These are phyloP conservation scores for Otis tarda DNA, from an alignment of 2,113 vertebrate genomes.

Conservation along the genomic window DNA sequence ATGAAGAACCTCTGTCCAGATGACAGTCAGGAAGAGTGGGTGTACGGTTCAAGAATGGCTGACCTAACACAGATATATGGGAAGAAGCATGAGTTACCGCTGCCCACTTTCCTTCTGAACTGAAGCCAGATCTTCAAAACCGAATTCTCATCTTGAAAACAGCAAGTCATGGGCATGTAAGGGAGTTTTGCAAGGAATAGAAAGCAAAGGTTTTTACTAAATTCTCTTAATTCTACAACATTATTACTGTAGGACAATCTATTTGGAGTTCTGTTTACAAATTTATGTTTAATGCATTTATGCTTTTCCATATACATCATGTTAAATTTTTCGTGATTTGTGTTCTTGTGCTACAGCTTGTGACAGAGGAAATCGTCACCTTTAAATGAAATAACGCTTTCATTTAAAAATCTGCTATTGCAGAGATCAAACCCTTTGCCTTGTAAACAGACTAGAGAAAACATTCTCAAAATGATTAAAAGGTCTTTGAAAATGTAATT, in stretches of 20 bases:
- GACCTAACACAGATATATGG: neutral
- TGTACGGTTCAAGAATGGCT: fast-evolving
- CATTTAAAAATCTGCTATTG: neutral
- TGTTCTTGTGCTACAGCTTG: neutral
- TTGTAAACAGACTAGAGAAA: constrained; percentile 8
- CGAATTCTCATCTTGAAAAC: neutral
- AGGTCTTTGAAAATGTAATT: constrained; percentile 50
- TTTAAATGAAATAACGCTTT: neutral
- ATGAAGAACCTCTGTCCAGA: neutral
- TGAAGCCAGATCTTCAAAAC: neutral
- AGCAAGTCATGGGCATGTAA: neutral
- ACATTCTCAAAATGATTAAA: constrained; percentile 32
- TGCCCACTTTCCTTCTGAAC: neutral
- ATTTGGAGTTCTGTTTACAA: neutral
- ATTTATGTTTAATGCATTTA: neutral
- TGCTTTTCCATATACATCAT: neutral
- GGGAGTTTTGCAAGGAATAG: neutral
- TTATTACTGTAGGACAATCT: neutral
- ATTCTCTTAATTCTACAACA: neutral
- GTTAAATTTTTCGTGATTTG: neutral
- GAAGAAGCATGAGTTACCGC: neutral
- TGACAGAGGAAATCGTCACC: neutral
- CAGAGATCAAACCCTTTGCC: constrained; percentile 11
- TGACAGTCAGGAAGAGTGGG: neutral
- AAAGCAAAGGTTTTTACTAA: neutral